Evolutionary conservation across 2,113 vertebrate genomes (phyloP).

Genomic region (Nymphicus hollandicus): DNA sequence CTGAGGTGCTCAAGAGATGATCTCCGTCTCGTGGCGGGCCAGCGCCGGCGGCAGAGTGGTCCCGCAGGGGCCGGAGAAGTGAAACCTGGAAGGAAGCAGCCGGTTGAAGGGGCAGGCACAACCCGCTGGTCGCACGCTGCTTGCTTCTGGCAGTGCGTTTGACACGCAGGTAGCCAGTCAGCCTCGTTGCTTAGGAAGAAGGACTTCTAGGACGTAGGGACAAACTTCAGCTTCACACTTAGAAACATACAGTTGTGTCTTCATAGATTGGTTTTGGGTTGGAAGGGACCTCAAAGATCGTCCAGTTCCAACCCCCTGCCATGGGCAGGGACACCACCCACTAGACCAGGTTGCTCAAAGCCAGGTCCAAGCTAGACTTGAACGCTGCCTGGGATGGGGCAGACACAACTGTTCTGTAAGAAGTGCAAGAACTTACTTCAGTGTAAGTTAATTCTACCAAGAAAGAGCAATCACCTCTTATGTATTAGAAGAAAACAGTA

Average conservation of each 20-base stretch:
- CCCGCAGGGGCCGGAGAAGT: slow-evolving; percentile 90
- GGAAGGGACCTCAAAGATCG: background rate
- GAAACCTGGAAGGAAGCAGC: slow-evolving; percentile 77
- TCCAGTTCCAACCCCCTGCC: background rate
- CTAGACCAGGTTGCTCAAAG: background rate
- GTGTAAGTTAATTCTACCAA: background rate
- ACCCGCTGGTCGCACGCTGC: background rate
- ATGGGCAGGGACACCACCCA: background rate
- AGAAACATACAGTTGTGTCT: rapidly evolving
- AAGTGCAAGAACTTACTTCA: background rate
- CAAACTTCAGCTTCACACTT: background rate
- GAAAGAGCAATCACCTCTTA: background rate
- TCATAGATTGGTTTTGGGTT: background rate
- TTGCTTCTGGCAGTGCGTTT: background rate
- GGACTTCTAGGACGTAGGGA: rapidly evolving
- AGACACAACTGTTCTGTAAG: background rate
- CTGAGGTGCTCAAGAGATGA: slow-evolving; percentile 51
- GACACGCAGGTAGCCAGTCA: background rate
- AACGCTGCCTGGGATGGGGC: background rate
- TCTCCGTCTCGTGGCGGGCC: slow-evolving; percentile 81
- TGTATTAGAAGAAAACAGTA: rapidly evolving
- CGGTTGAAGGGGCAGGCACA: background rate
- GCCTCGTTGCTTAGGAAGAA: background rate
- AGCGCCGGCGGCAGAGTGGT: slow-evolving; percentile 86
- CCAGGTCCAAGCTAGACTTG: background rate